Conservation (phyloP, 2,888 invertebrate species). For the Tubiluchus corallicola region DNA sequence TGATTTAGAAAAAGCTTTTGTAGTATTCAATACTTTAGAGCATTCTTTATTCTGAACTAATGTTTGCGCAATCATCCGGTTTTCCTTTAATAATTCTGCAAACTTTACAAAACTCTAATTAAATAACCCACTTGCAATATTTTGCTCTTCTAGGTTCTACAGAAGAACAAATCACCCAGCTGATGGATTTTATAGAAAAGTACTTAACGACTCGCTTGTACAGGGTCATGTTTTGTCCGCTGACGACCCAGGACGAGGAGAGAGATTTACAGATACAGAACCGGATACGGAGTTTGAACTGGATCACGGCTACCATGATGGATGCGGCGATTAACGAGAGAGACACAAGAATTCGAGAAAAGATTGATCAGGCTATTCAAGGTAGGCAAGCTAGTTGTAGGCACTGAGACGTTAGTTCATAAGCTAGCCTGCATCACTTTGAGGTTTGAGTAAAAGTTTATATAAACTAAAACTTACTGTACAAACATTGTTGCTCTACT, state of each 20-base stretch:
- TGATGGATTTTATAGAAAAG: conserved; percentile 82
- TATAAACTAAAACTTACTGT: too few relatives aligned
- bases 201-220: conserved; percentile 80
- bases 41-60: too few relatives aligned
- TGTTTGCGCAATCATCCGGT: too few relatives aligned
- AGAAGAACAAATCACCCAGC: conserved; percentile 52
- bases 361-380: conserved; percentile 81
- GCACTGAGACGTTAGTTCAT: too few relatives aligned
- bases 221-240: conserved; percentile 66
- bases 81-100: too few relatives aligned
- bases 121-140: background rate
- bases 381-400: too few relatives aligned
- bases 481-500: too few relatives aligned
- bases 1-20: too few relatives aligned
- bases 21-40: too few relatives aligned
- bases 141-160: conserved; percentile 36
- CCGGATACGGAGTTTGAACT: conserved; percentile 80
- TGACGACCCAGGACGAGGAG: conserved; percentile 68
- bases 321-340: conserved; percentile 78
- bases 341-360: conserved; percentile 58
- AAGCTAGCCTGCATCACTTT: too few relatives aligned
- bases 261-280: conserved; percentile 79
- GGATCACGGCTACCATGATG: conserved; percentile 85
- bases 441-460: too few relatives aligned
- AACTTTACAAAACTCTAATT: background rate